These are phyloP conservation scores for Hemiprocne comata DNA, from an alignment of 2,113 vertebrate species.

Conservation along the genomic window DNA sequence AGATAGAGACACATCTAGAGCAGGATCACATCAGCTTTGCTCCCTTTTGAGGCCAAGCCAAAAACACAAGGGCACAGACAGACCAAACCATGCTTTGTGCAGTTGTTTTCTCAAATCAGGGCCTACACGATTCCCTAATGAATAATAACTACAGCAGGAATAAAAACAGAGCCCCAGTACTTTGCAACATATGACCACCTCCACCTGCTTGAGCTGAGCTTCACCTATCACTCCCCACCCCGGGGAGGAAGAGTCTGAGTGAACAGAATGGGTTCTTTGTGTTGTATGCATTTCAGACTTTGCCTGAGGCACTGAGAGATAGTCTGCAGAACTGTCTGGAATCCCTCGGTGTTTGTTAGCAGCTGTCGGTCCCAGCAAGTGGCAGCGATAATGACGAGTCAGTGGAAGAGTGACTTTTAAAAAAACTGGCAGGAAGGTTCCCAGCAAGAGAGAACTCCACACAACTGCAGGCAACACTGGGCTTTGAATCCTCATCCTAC, in stretches of 20 bases:
- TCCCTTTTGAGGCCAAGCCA: neutral
- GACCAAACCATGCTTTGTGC: neutral
- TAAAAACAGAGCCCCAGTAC: neutral
- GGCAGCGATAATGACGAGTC: neutral
- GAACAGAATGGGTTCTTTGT: neutral
- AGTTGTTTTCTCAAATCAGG: neutral
- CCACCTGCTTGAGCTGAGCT: neutral
- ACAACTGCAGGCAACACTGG: neutral
- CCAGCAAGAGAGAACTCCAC: neutral
- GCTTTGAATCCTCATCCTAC: neutral
- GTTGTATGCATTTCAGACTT: neutral
- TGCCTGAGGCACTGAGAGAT: neutral
- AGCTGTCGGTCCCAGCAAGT: conserved; percentile 46
- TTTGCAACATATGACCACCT: neutral
- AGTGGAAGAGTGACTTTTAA: neutral
- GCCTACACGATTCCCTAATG: neutral
- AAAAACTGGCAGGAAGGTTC: neutral
- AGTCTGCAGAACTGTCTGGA: conserved; percentile 8
- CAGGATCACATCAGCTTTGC: neutral
- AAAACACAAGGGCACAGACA: fast-evolving
- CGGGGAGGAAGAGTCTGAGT: neutral
- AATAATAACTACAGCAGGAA: neutral
- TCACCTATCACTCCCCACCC: neutral
- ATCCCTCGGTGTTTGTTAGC: conserved; percentile 43
- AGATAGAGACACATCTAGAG: fast-evolving